Percentiles rank a stretch among this genome's conserved stretches.
Conservation (phyloP, 2,888 invertebrate species). For the Siphonodentalium dalli region DNA sequence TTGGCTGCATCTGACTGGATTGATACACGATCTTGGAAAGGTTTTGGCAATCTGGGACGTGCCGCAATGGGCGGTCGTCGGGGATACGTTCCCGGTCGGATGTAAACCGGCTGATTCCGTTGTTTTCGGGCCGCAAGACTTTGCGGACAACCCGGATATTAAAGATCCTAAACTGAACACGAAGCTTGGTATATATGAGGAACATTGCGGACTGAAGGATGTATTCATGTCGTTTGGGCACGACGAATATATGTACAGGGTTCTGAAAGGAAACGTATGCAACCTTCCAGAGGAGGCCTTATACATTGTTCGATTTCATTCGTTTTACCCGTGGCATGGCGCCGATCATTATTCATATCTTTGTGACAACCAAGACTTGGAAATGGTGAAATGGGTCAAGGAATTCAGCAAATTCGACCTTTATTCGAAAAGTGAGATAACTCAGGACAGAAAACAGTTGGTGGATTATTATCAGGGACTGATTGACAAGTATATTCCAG, state of each 20-base stretch:
- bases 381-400: constrained; percentile 81
- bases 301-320: constrained; percentile 92
- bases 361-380: constrained; percentile 76
- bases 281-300: constrained; percentile 84
- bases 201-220: constrained; percentile 86
- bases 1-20: constrained; percentile 94
- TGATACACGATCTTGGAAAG: constrained; percentile 95
- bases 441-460: constrained; percentile 85
- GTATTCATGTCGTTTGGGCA: constrained; percentile 96
- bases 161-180: constrained; percentile 71
- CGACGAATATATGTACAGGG: constrained; percentile 70
- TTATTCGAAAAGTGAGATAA: constrained; percentile 82
- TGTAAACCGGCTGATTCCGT: constrained; percentile 85
- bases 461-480: constrained; percentile 91
- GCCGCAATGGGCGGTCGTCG: constrained; percentile 86
- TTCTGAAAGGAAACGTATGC: constrained; percentile 72
- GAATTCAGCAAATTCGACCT: constrained; percentile 94
- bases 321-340: constrained; percentile 97
- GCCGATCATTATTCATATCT: constrained; percentile 84
- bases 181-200: constrained; percentile 82
- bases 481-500: constrained; percentile 90
- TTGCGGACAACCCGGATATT: constrained; percentile 77
- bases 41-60: constrained; percentile 61
- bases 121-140: constrained; percentile 72
- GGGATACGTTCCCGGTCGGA: constrained; percentile 95